Evolutionary conservation across 1,140 invertebrate genomes (phyloP).

Genomic region (Oedothorax gibbosus): DNA sequence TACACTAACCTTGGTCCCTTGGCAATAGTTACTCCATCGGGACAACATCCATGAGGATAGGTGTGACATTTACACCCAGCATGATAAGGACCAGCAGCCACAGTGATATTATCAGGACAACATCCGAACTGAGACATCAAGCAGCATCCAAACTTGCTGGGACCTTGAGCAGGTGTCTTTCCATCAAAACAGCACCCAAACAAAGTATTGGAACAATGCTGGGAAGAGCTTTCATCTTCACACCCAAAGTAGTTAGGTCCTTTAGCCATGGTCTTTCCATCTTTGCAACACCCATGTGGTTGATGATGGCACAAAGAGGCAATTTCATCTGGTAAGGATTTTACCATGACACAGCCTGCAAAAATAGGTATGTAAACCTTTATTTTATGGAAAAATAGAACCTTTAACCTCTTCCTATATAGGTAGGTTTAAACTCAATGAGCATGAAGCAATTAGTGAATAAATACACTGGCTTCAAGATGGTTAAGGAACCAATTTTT

Average conservation of each 20-base stretch:
- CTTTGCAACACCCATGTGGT: slow-evolving; percentile 85
- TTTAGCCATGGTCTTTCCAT: slow-evolving; percentile 82
- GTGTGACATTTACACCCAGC: slow-evolving; percentile 74
- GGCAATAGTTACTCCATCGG: slow-evolving; percentile 84
- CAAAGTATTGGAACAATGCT: slow-evolving; percentile 77
- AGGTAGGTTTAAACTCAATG: too few species aligned
- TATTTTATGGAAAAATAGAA: too few species aligned
- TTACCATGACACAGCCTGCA: slow-evolving; percentile 72
- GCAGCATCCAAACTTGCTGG: slow-evolving; percentile 83
- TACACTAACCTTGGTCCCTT: slow-evolving; percentile 80
- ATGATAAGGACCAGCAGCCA: slow-evolving; percentile 72
- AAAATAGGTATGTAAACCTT: neutral
- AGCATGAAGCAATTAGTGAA: too few species aligned
- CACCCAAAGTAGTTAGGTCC: slow-evolving; percentile 74
- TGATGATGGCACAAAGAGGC: slow-evolving; percentile 75
- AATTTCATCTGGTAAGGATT: slow-evolving; percentile 74
- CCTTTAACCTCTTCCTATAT: too few species aligned
- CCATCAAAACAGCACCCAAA: slow-evolving; percentile 74
- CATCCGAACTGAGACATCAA: slow-evolving; percentile 71
- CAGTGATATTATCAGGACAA: slow-evolving; percentile 72
- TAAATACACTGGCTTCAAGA: too few species aligned
- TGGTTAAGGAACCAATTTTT: too few species aligned
- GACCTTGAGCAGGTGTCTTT: slow-evolving; percentile 77
- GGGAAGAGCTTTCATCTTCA: slow-evolving; percentile 74
- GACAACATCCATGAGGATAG: slow-evolving; percentile 87